Base-by-base conservation (phyloP, 2,888 invertebrate genomes). In the Eristalis pertinax region DNA sequence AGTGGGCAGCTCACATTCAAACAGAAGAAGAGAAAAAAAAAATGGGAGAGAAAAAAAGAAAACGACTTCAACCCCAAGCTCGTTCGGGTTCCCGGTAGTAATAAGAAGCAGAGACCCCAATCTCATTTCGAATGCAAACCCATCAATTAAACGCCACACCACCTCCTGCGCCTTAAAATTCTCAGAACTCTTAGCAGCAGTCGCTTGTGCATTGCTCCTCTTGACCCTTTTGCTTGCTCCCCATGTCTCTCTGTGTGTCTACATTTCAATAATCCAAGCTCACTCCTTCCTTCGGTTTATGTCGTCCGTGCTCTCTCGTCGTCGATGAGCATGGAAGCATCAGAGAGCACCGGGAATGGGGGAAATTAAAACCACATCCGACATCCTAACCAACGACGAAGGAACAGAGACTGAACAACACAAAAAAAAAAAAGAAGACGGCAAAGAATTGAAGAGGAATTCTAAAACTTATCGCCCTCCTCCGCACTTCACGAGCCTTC, bases 401-500 rank as follows among this genome's bases (percentile, higher is more conserved):
- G 22, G 11, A 60, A 64, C 64, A 75, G 50, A 11, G 15, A 65
- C 73, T 41, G 35, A 79, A 78, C 63, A 68, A 73, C 43, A 74
- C 60, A 43, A 65, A 58, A 60, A 63, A 56, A 69, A 58, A 65
- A 58, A 24, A 63, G 38, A 68, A 62, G 1, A 13, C 24, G n/a
- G 15, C 22, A 35, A 64, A 68, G 24, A 68, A 38, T n/a, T 22
- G 65, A 67, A 67, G 56, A 43, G 26, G 32, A 72, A 63, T 81
- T 75, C 81, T 85, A 81, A 81, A 81, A 77, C 74, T 38, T 68
- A 81, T 64, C 32, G 35, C 77, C 81, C 78, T 82, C 86, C 82
- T 78, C 86, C 75, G 82, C 82, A 70, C 67, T 86, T 74, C 86
- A 86, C 82, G 82, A 82, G 86, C 75, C 74, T 78, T 82, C 86